Percentiles rank a stretch among this genome's conserved stretches.
These are phyloP conservation scores for Xiphophorus birchmanni DNA, from an alignment of 2,797 vertebrate genomes.

Conservation along the genomic window DNA sequence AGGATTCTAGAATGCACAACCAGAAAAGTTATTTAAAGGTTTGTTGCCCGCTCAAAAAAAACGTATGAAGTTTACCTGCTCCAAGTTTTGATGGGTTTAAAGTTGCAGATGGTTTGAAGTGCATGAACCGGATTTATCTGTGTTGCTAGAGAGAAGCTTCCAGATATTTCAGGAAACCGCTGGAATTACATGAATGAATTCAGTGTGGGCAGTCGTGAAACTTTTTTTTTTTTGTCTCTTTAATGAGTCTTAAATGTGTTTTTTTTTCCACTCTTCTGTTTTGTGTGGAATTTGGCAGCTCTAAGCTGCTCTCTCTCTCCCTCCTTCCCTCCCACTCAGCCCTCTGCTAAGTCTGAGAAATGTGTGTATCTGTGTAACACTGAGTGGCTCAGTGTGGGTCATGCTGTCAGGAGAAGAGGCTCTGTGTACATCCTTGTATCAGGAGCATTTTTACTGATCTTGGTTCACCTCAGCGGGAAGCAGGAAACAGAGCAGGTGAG, in stretches of 20 bases:
- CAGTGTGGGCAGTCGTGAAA: slow-evolving; percentile 28
- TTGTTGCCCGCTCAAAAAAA: slow-evolving; percentile 16
- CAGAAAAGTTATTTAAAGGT: slow-evolving; percentile 31
- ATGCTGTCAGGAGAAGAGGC: slow-evolving; percentile 51
- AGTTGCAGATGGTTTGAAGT: slow-evolving; percentile 16
- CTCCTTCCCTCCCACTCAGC: slow-evolving; percentile 35
- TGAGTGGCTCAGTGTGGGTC: slow-evolving; percentile 66
- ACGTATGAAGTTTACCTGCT: slow-evolving; percentile 37
- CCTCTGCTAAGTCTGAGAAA: slow-evolving; percentile 44
- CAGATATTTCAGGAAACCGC: slow-evolving; percentile 36
- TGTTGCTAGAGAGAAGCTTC: slow-evolving; percentile 25
- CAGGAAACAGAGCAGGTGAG: slow-evolving; percentile 52
- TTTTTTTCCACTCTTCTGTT: slow-evolving; percentile 50
- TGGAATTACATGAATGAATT: slow-evolving; percentile 44
- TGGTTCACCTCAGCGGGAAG: slow-evolving; percentile 27
- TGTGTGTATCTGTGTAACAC: slow-evolving; percentile 40
- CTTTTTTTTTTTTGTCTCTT: slow-evolving; percentile 46
- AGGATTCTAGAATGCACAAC: slow-evolving; percentile 24
- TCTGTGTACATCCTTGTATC: slow-evolving; percentile 29
- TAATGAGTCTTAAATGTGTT: slow-evolving; percentile 50
- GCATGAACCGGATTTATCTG: slow-evolving; percentile 5
- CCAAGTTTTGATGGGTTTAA: slow-evolving; percentile 9
- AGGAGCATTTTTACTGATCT: slow-evolving; percentile 27
- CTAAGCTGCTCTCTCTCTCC: slow-evolving; percentile 43
- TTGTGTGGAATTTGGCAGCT: slow-evolving; percentile 73